These are phyloP conservation scores for Drosophila subsilvestris DNA, from an alignment of 2,888 invertebrate genomes.

Conservation along the genomic window DNA sequence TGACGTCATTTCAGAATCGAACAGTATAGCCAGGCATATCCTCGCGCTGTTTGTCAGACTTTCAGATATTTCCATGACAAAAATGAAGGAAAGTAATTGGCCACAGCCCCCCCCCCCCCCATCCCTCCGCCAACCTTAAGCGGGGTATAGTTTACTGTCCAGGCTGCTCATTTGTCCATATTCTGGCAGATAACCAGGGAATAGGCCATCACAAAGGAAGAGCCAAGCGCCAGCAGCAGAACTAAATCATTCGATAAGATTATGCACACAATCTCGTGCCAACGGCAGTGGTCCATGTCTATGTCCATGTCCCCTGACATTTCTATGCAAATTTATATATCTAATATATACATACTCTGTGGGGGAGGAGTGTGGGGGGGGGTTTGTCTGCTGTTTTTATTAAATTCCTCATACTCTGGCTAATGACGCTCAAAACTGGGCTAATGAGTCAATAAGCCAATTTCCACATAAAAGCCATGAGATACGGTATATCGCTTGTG, in stretches of 20 bases:
- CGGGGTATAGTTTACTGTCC: conserved; percentile 6
- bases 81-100: conserved; percentile 27
- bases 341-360: neutral
- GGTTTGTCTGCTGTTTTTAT: conserved; percentile 64
- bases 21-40: conserved; percentile 9
- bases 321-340: conserved; percentile 69
- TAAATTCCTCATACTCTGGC: conserved; percentile 57
- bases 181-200: conserved; percentile 40
- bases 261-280: conserved; percentile 65
- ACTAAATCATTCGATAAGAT: conserved; percentile 80
- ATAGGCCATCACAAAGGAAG: conserved; percentile 47
- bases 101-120: neutral
- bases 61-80: conserved; percentile 21
- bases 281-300: conserved; percentile 37
- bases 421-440: conserved; percentile 69
- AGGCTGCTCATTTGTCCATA: conserved; percentile 61
- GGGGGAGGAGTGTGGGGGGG: too few relatives aligned
- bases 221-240: conserved; percentile 42
- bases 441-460: conserved; percentile 78
- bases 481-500: neutral
- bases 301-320: conserved; percentile 26
- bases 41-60: conserved; percentile 1
- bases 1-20: conserved; percentile 14
- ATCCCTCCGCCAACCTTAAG: too few relatives aligned
- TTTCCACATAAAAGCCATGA: conserved; percentile 42